These are phyloP conservation scores for Aquatica leii DNA, from an alignment of 2,888 invertebrate genomes.

Conservation along the genomic window DNA sequence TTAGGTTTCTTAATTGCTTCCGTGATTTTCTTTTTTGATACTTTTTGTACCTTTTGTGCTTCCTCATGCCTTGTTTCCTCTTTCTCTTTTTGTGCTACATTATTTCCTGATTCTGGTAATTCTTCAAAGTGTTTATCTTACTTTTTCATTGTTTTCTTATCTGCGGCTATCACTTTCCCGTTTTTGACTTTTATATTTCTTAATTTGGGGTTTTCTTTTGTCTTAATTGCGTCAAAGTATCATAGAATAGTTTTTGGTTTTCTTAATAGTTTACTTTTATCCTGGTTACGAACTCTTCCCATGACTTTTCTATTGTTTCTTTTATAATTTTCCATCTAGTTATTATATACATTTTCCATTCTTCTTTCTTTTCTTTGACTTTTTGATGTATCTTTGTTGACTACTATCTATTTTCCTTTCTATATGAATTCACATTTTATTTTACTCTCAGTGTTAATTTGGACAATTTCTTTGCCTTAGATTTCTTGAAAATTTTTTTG, in stretches of 20 bases:
- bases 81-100: slow-evolving; percentile 8
- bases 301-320: no score
- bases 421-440: slow-evolving; percentile 13
- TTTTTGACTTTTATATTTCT: slow-evolving; percentile 14
- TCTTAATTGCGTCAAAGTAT: slow-evolving; percentile 16
- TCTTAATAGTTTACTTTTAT: slow-evolving; percentile 12
- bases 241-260: no score
- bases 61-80: background rate
- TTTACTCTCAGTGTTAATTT: slow-evolving; percentile 7
- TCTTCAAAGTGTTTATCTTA: slow-evolving; percentile 12
- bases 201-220: slow-evolving; percentile 19
- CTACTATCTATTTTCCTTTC: slow-evolving; percentile 16
- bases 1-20: no score
- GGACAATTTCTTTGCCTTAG: background rate
- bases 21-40: no score
- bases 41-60: no score
- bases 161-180: slow-evolving; percentile 7
- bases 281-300: slow-evolving; percentile 16
- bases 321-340: no score
- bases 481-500: slow-evolving; percentile 9
- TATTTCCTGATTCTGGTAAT: slow-evolving; percentile 15
- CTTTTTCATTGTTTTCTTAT: slow-evolving; percentile 13
- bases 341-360: background rate
- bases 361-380: slow-evolving; percentile 12
- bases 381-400: slow-evolving; percentile 10